Percentiles rank a stretch among this genome's conserved stretches.
Evolutionary conservation across 2,888 invertebrate species (phyloP).

Genomic region (Drosophila buzzatii): DNA sequence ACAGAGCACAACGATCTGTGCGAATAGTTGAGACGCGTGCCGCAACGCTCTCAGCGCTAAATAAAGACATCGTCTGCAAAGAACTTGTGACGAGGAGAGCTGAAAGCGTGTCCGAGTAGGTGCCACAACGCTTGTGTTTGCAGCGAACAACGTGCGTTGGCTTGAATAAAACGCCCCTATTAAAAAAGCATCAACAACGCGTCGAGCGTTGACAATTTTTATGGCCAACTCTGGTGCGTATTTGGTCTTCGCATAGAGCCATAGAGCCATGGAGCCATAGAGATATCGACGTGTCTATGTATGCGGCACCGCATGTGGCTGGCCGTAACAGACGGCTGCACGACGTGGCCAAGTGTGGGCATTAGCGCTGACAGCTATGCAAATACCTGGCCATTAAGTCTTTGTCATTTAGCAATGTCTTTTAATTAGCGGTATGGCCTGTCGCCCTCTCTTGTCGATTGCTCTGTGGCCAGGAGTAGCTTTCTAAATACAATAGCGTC

Average conservation of each 20-base stretch:
- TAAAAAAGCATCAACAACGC: conserved; percentile 62
- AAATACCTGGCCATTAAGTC: conserved; percentile 77
- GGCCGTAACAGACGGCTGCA: conserved; percentile 21
- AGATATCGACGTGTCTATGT: conserved; percentile 5
- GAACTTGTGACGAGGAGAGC: conserved; percentile 1
- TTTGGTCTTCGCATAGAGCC: conserved; percentile 50
- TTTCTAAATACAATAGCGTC: conserved; percentile 61
- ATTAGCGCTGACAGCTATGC: conserved; percentile 78
- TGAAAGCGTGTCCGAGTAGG: conserved; percentile 10
- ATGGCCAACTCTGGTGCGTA: conserved; percentile 71
- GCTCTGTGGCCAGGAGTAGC: conserved; percentile 25
- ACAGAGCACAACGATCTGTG: conserved; percentile 38
- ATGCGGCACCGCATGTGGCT: conserved; percentile 47
- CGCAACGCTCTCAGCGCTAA: conserved; percentile 19
- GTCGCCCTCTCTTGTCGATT: conserved; percentile 23
- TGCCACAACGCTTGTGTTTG: conserved; percentile 53
- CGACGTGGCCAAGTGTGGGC: conserved; percentile 73
- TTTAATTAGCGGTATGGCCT: conserved; percentile 69
- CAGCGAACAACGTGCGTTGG: conserved; percentile 49
- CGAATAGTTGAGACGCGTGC: conserved; percentile 60
- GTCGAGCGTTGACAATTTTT: conserved; percentile 70
- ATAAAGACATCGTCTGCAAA: conserved; percentile 58
- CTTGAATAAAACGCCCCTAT: conserved; percentile 78
- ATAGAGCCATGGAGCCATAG: neutral
- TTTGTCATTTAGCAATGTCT: conserved; percentile 80